Evolutionary conservation across 2,797 vertebrate genomes (phyloP).

Genomic region (Labeo calbasu): DNA sequence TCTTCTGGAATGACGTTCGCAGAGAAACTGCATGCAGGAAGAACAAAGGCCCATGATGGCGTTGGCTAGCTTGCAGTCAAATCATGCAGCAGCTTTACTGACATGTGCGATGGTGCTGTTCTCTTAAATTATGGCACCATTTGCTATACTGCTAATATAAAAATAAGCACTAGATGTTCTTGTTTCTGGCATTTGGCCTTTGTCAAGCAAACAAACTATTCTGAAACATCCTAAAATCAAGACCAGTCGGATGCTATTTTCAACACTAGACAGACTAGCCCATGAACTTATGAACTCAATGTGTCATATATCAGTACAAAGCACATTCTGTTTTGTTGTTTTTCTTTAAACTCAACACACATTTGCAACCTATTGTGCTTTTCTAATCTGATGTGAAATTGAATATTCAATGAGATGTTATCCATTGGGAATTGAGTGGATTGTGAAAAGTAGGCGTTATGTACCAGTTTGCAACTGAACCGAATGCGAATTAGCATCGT

Average conservation of each 20-base stretch:
- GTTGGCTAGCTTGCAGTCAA: not conserved
- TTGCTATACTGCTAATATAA: not conserved
- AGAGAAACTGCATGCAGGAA: slow-evolving; percentile 22
- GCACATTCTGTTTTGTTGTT: not conserved
- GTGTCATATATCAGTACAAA: not conserved
- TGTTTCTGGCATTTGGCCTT: not conserved
- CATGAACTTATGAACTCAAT: slow-evolving; percentile 28
- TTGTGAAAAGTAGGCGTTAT: not conserved
- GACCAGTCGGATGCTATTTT: not conserved
- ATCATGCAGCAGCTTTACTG: slow-evolving; percentile 9
- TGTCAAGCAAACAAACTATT: not conserved
- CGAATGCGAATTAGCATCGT: not conserved
- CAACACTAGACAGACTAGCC: not conserved
- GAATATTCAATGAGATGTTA: not conserved
- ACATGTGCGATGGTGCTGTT: not conserved
- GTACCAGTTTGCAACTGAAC: not conserved
- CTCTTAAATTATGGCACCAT: not conserved
- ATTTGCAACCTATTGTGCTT: not conserved
- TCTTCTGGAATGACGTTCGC: slow-evolving; percentile 12
- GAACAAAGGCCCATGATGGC: slow-evolving; percentile 55
- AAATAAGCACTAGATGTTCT: not conserved
- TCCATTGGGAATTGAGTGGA: not conserved
- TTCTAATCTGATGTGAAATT: not conserved
- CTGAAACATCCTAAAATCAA: not conserved
- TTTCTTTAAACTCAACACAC: not conserved